These are phyloP conservation scores for Noctua janthina DNA, from an alignment of 2,888 invertebrate species.

Conservation along the genomic window DNA sequence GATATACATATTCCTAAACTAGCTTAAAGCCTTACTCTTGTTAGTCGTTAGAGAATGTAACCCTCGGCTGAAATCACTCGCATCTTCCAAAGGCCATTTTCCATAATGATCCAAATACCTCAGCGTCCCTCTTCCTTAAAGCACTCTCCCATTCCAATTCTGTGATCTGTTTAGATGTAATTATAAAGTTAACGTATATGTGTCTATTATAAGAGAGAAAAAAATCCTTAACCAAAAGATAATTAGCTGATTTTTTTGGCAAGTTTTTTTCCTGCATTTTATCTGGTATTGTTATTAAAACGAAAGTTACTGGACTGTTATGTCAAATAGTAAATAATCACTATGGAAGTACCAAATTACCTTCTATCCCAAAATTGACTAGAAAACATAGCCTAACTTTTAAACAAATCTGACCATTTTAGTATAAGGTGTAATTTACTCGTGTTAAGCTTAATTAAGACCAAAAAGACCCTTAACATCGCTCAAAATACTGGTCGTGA, in stretches of 20 bases:
- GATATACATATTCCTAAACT: constrained; percentile 18
- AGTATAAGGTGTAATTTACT: constrained; percentile 19
- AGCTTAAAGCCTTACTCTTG: constrained; percentile 52
- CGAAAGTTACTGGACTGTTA: neutral
- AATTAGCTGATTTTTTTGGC: constrained; percentile 42
- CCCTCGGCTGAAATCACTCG: constrained; percentile 21
- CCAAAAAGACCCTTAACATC: constrained; percentile 34
- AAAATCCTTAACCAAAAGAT: constrained; percentile 21
- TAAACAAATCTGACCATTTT: constrained; percentile 10
- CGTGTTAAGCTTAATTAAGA: constrained; percentile 28
- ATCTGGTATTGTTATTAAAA: neutral
- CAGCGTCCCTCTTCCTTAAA: constrained; percentile 58
- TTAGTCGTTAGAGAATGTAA: constrained; percentile 48
- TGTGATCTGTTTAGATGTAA: constrained; percentile 75
- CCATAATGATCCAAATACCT: constrained; percentile 70
- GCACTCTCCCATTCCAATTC: constrained; percentile 69
- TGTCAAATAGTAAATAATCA: neutral
- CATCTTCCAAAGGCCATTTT: constrained; percentile 68
- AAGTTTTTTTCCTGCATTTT: constrained; percentile 15
- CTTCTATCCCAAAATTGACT: neutral
- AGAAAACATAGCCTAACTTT: neutral
- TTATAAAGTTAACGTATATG: constrained; percentile 44
- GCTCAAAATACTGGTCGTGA: constrained; percentile 24
- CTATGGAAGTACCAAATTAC: neutral
- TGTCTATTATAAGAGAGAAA: constrained; percentile 50